A percentile compares a stretch with the other conserved stretches of the same genome.
Conservation (phyloP, 2,113 vertebrate species). For the Alectura lathami region DNA sequence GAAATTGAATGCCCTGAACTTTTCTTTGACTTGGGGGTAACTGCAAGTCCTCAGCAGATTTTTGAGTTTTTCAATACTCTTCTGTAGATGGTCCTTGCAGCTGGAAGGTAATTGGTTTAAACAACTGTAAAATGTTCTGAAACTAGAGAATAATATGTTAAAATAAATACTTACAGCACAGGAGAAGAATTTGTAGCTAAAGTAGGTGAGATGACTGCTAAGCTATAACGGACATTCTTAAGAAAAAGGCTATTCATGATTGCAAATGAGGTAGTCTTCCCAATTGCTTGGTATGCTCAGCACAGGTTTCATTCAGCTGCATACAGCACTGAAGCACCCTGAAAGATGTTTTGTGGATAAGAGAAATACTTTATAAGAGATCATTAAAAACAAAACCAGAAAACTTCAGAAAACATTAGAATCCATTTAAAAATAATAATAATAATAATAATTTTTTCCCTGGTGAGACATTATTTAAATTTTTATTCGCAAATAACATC, state of each 20-base stretch:
- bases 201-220: background rate
- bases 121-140: background rate
- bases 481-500: background rate
- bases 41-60: background rate
- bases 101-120: background rate
- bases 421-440: background rate
- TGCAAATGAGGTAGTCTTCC: background rate
- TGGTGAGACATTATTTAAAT: background rate
- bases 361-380: background rate
- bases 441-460: background rate
- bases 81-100: background rate
- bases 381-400: background rate
- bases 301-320: fast-evolving
- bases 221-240: background rate
- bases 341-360: background rate
- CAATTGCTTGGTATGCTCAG: background rate
- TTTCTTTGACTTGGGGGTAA: background rate
- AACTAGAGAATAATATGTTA: background rate
- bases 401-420: background rate
- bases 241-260: background rate
- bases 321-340: background rate
- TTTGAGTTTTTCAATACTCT: background rate
- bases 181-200: background rate
- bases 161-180: background rate
- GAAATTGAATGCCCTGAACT: background rate